Percentiles rank a stretch among this genome's conserved stretches.
phyloP scores from a whole-genome alignment of 2,888 invertebrate genomes.

The Panorpa germanica region DNA sequence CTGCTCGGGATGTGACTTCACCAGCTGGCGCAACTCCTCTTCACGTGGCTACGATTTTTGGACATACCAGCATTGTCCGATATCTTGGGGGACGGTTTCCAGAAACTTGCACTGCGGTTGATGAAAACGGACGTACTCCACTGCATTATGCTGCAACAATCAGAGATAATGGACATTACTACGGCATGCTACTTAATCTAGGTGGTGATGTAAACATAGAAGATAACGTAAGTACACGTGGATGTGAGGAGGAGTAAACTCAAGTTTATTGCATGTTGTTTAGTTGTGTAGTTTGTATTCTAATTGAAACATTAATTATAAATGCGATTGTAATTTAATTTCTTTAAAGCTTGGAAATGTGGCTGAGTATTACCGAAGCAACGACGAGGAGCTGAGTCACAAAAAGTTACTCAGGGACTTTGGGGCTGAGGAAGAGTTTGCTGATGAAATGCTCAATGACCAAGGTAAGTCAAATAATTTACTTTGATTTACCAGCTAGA shows the following conservation, averaged over 20 bases:
- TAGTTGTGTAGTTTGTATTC: not conserved
- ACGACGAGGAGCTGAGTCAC: conserved; percentile 47
- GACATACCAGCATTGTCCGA: conserved; percentile 40
- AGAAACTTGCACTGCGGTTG: conserved; percentile 64
- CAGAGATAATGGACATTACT: conserved; percentile 74
- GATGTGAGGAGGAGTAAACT: conserved; percentile 10
- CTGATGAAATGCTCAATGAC: conserved; percentile 51
- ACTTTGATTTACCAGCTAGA: no score
- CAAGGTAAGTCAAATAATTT: conserved; percentile 39
- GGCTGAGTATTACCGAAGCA: conserved; percentile 58
- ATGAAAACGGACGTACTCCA: conserved; percentile 67
- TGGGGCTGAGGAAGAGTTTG: conserved; percentile 44
- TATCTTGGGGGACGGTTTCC: conserved; percentile 65
- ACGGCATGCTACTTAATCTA: conserved; percentile 64
- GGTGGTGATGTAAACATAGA: conserved; percentile 67
- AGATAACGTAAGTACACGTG: conserved; percentile 54
- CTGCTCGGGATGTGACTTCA: conserved; percentile 70
- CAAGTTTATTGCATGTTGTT: not conserved
- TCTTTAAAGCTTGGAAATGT: conserved; percentile 48
- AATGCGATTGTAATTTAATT: no score
- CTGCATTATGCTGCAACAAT: conserved; percentile 75
- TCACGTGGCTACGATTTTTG: conserved; percentile 71
- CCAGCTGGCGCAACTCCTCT: conserved; percentile 70
- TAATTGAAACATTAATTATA: no score
- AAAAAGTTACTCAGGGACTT: conserved; percentile 45